Evolutionary conservation across 2,888 invertebrate genomes (phyloP).

Genomic region (Aleiodes alternator): DNA sequence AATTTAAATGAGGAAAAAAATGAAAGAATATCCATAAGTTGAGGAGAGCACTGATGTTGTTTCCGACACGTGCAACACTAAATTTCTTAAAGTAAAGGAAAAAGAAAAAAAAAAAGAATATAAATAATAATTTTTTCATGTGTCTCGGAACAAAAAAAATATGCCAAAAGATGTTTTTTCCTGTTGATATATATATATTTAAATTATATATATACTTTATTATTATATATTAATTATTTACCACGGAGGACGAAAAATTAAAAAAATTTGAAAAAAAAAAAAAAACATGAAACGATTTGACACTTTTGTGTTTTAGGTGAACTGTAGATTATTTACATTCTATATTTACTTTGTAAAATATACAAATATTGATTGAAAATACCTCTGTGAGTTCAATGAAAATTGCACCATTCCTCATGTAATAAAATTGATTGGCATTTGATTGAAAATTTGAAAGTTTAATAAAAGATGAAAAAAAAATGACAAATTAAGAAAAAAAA

Average conservation of each 20-base stretch:
- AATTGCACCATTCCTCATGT: constrained; percentile 4
- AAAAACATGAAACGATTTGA: constrained; percentile 55
- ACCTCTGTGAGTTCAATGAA: neutral
- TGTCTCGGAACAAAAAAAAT: constrained; percentile 45
- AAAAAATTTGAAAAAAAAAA: no score
- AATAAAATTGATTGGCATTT: neutral
- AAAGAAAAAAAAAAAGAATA: constrained; percentile 51
- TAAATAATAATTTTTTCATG: constrained; percentile 52
- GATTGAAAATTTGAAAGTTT: neutral
- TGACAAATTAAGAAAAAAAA: no score
- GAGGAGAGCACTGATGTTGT: constrained; percentile 53
- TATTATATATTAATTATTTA: constrained; percentile 65
- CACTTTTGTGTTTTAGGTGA: constrained; percentile 72
- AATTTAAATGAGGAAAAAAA: constrained; percentile 39
- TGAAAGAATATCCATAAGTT: constrained; percentile 37
- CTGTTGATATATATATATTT: constrained; percentile 47
- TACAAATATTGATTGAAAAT: constrained; percentile 67
- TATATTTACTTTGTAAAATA: constrained; percentile 74
- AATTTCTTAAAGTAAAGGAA: constrained; percentile 58
- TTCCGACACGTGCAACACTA: constrained; percentile 45
- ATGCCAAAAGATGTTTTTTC: constrained; percentile 40
- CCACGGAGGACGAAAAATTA: constrained; percentile 54
- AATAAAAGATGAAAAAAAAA: no score
- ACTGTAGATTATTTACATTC: constrained; percentile 74
- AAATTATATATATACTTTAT: constrained; percentile 67